phyloP scores from a whole-genome alignment of 2,113 vertebrate species.

The Fulmarus glacialis region DNA sequence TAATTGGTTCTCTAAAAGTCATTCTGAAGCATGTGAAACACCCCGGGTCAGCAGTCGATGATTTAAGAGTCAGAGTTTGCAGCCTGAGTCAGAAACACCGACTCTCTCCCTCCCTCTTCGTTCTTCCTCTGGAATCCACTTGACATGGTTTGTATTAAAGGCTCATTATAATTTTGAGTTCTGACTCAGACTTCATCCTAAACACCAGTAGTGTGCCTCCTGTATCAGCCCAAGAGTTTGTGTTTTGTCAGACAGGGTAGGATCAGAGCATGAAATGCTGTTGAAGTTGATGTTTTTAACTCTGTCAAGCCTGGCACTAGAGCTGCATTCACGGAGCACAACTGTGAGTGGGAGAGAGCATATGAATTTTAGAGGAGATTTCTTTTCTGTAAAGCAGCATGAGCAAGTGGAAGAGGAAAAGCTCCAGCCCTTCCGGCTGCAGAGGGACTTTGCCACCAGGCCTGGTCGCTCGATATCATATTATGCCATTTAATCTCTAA shows the following conservation, averaged over 20 bases:
- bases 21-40: not conserved
- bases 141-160: not conserved
- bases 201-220: fast-evolving
- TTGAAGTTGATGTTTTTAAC: not conserved
- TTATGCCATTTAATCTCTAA: not conserved
- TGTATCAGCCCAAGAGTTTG: not conserved
- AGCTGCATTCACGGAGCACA: not conserved
- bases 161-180: not conserved
- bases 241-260: not conserved
- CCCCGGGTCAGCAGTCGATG: fast-evolving
- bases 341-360: not conserved
- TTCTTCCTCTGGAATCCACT: not conserved
- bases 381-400: not conserved
- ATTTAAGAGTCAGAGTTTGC: not conserved
- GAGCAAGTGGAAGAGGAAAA: not conserved
- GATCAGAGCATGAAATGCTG: not conserved
- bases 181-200: not conserved
- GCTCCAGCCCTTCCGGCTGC: not conserved
- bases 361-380: not conserved
- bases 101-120: not conserved
- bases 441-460: not conserved
- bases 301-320: not conserved
- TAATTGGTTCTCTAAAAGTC: not conserved
- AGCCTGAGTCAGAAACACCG: not conserved
- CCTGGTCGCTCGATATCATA: fast-evolving